A percentile compares a stretch with the other conserved stretches of the same genome.
These are phyloP conservation scores for Orchestes rusci DNA, from an alignment of 2,888 invertebrate species.

Conservation along the genomic window DNA sequence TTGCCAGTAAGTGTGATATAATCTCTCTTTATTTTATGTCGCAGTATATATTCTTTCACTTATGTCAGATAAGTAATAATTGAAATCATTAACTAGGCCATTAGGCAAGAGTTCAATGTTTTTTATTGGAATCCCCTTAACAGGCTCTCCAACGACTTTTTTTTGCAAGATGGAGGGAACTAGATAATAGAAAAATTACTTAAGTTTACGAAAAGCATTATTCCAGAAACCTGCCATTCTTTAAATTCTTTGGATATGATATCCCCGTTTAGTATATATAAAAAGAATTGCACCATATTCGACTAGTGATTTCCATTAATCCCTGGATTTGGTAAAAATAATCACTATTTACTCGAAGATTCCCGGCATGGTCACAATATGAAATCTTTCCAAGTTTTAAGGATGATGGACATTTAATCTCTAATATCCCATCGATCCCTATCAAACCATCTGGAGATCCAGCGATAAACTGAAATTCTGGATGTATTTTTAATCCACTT, in stretches of 20 bases:
- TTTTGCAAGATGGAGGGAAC: not conserved
- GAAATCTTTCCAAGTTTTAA: not conserved
- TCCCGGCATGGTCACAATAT: not conserved
- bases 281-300: not conserved
- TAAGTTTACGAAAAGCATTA: not conserved
- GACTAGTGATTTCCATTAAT: conserved; percentile 1
- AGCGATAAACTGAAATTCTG: conserved; percentile 1
- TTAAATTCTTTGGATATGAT: not conserved
- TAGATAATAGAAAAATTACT: not conserved
- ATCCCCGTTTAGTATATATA: not conserved
- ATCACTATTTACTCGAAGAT: not conserved
- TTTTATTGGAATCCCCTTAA: no score
- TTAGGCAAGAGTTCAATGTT: no score
- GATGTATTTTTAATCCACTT: not conserved
- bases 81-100: no score
- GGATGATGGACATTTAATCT: conserved; percentile 2
- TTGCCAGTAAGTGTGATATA: conserved; percentile 1
- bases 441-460: conserved; percentile 4
- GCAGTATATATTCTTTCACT: no score
- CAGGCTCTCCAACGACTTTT: not conserved
- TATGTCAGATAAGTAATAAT: no score
- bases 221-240: not conserved
- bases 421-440: not conserved
- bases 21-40: not conserved
- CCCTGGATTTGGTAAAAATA: conserved; percentile 6